These are phyloP conservation scores for Amblyjoppa proteus DNA, from an alignment of 2,888 invertebrate species.

Conservation along the genomic window DNA sequence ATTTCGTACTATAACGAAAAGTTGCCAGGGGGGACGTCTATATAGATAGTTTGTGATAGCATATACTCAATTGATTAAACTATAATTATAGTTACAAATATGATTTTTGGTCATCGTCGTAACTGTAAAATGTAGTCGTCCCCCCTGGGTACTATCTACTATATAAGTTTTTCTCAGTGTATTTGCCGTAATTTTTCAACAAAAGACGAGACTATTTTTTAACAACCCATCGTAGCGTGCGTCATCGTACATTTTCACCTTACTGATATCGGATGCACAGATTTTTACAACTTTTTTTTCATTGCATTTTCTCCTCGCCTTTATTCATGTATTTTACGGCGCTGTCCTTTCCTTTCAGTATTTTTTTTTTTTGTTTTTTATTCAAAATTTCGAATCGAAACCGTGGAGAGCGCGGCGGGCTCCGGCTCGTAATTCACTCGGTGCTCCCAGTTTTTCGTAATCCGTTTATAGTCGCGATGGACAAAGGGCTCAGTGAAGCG, in stretches of 20 bases:
- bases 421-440: constrained; percentile 49
- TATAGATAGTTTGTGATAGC: too few relatives aligned
- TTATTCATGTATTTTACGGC: constrained; percentile 15
- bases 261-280: background rate
- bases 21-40: too few relatives aligned
- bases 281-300: background rate
- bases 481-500: constrained; percentile 57
- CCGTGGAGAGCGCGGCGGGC: background rate
- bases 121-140: too few relatives aligned
- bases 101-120: too few relatives aligned
- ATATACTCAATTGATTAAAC: too few relatives aligned
- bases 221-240: background rate
- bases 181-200: background rate
- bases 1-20: too few relatives aligned
- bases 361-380: constrained; percentile 1
- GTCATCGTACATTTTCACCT: constrained; percentile 16
- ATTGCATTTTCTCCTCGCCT: background rate
- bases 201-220: background rate
- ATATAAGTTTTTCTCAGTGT: too few relatives aligned
- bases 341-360: constrained; percentile 18
- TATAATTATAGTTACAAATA: too few relatives aligned
- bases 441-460: constrained; percentile 46
- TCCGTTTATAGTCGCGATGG: constrained; percentile 41
- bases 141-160: too few relatives aligned
- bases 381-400: constrained; percentile 32